A percentile compares a stretch with the other conserved stretches of the same genome.
phyloP scores from a whole-genome alignment of 2,888 invertebrate genomes.

The Trichopoda pennipes region DNA sequence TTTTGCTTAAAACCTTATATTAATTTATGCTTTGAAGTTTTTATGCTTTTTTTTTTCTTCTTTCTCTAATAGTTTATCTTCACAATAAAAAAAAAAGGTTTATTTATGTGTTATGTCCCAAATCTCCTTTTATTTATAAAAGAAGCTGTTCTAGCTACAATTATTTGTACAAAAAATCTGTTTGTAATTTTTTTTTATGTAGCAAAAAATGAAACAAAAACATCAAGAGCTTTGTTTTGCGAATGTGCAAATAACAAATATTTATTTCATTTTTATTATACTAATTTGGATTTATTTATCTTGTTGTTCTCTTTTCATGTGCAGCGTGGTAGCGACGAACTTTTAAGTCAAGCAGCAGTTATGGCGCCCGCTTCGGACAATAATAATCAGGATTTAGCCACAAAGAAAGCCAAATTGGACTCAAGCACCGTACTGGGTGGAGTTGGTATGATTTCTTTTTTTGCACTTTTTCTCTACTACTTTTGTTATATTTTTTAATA shows the following conservation, averaged over 20 bases:
- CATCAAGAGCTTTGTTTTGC: conserved; percentile 68
- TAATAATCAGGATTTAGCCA: conserved; percentile 95
- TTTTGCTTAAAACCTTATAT: not conserved
- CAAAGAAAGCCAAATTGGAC: conserved; percentile 91
- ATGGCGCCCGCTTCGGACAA: conserved; percentile 97
- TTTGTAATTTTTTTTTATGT: conserved; percentile 64
- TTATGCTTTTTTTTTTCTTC: not conserved
- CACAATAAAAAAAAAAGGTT: conserved; percentile 1
- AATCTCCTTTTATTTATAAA: conserved; percentile 22
- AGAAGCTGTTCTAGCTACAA: conserved; percentile 35
- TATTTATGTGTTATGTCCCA: conserved; percentile 22
- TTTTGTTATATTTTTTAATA: not conserved
- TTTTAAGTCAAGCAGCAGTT: conserved; percentile 96
- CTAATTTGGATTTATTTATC: conserved; percentile 67
- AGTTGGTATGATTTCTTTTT: conserved; percentile 77
- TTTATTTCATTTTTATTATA: conserved; percentile 75
- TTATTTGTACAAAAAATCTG: conserved; percentile 64
- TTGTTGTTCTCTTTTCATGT: conserved; percentile 73
- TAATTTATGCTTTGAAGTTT: not conserved
- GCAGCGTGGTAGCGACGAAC: conserved; percentile 98
- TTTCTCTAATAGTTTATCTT: conserved; percentile 7
- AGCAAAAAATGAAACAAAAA: conserved; percentile 12
- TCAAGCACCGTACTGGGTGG: conserved; percentile 80
- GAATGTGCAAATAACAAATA: conserved; percentile 74
- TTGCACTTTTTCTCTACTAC: not conserved